A percentile compares a stretch with the other conserved stretches of the same genome.
These are phyloP conservation scores for Cyprinus carpio DNA, from an alignment of 2,113 vertebrate species.

Conservation along the genomic window DNA sequence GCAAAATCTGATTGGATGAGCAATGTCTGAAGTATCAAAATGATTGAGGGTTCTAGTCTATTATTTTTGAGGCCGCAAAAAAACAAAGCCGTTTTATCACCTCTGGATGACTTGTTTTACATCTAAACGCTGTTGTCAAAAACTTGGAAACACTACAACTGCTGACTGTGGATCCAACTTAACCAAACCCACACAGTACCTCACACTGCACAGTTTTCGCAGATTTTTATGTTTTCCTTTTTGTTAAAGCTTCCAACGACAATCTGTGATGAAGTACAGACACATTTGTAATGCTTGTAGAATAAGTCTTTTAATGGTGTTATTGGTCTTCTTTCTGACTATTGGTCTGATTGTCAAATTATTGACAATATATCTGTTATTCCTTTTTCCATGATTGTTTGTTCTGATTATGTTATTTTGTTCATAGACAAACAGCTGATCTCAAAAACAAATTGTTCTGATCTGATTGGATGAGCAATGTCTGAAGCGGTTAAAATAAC, in stretches of 20 bases:
- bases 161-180: background rate
- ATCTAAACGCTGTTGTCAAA: background rate
- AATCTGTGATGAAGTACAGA: background rate
- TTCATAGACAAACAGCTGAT: too few relatives aligned
- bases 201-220: background rate
- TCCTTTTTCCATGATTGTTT: too few relatives aligned
- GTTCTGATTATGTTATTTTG: too few relatives aligned
- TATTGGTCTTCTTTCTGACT: background rate
- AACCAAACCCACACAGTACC: background rate
- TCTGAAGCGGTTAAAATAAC: too few relatives aligned
- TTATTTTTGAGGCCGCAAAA: background rate
- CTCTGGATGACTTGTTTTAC: background rate
- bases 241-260: background rate
- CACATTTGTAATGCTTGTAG: background rate
- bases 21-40: background rate
- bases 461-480: too few relatives aligned
- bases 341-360: too few relatives aligned
- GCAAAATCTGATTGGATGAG: background rate
- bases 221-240: background rate
- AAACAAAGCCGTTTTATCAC: background rate
- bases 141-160: background rate
- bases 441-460: too few relatives aligned
- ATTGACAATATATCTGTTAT: too few relatives aligned
- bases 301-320: background rate
- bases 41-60: background rate